A percentile compares a stretch with the other conserved stretches of the same genome.
These are phyloP conservation scores for Apis mellifera DNA, from an alignment of 1,140 invertebrate species.

Conservation along the genomic window Amel_HAv3.1 CM009939.2:7279001-7279500, in stretches of 20 bases:
- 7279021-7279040: neutral
- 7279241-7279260: too few species aligned
- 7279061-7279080: conserved; percentile 9
- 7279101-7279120: neutral
- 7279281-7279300: too few species aligned
- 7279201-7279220: too few species aligned
- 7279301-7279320: too few species aligned
- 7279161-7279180: too few species aligned
- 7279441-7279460: neutral
- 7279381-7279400: neutral
- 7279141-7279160: too few species aligned
- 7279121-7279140: neutral
- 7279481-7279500: neutral
- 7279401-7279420: too few species aligned
- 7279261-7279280: neutral
- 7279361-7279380: neutral
- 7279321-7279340: neutral
- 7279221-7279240: too few species aligned
- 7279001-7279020: neutral
- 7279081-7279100: neutral
- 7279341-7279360: too few species aligned
- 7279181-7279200: too few species aligned
- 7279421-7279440: too few species aligned
- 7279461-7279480: neutral
- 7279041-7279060: conserved; percentile 17